Percentiles rank a stretch among this genome's conserved stretches.
Evolutionary conservation across 2,113 vertebrate species (phyloP).

Genomic region (Pseudorasbora parva): DNA sequence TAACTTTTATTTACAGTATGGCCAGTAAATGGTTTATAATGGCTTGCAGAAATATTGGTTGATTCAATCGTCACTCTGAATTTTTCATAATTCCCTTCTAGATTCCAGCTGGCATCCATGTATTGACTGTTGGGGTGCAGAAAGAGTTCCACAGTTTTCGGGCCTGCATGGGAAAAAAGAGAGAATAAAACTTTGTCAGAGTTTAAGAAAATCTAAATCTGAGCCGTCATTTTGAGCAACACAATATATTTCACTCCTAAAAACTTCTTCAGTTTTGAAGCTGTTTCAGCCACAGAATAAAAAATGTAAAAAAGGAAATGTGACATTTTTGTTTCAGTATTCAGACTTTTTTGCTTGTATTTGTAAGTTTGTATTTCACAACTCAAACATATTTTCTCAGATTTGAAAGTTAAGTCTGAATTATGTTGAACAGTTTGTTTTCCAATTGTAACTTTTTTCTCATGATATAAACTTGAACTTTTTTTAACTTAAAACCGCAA

Average conservation of each 20-base stretch:
- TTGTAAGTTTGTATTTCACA: too few species aligned
- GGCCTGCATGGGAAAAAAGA: background rate
- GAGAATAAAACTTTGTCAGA: background rate
- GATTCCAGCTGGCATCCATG: background rate
- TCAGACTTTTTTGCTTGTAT: background rate
- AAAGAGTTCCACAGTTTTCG: background rate
- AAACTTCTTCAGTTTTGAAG: background rate
- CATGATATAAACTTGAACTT: too few species aligned
- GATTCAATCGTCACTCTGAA: background rate
- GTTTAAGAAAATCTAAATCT: background rate
- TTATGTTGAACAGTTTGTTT: too few species aligned
- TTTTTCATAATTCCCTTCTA: background rate
- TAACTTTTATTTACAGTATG: background rate
- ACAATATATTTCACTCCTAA: background rate
- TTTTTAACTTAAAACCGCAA: too few species aligned
- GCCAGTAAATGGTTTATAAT: accelerated
- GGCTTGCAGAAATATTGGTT: background rate
- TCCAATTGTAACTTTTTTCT: too few species aligned
- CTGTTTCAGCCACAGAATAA: background rate
- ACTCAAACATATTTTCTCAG: too few species aligned
- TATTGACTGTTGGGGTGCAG: accelerated
- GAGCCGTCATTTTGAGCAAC: background rate
- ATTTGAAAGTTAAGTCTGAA: too few species aligned
- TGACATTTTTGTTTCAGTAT: background rate
- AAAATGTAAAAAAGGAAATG: background rate